A percentile compares a stretch with the other conserved stretches of the same genome.
phyloP scores from a whole-genome alignment of 2,113 vertebrate species.

The Cyprinodon brontotheroides region DNA sequence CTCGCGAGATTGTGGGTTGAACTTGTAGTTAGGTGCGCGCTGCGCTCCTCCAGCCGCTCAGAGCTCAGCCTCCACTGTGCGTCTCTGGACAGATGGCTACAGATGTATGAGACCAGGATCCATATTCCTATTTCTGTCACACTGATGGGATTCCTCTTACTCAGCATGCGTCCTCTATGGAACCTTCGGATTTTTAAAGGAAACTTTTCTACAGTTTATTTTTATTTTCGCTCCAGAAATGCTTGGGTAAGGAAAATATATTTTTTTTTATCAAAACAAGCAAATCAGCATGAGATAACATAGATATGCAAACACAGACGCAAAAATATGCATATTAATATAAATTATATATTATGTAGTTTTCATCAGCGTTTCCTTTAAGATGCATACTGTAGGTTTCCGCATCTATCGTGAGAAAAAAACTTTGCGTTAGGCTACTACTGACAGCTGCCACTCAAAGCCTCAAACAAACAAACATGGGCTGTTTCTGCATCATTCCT shows the following conservation, averaged over 20 bases:
- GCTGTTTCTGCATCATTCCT: constrained; percentile 29
- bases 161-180: constrained; percentile 27
- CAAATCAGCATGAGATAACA: too few species aligned
- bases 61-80: neutral
- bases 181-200: constrained; percentile 44
- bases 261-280: neutral
- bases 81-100: neutral
- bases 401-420: constrained; percentile 15
- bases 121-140: too few species aligned
- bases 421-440: constrained; percentile 9
- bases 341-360: too few species aligned
- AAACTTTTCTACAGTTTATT: constrained; percentile 10
- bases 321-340: too few species aligned
- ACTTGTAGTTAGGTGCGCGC: neutral
- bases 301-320: too few species aligned
- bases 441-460: neutral
- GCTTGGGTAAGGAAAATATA: constrained; percentile 35
- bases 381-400: neutral
- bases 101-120: neutral
- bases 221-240: neutral
- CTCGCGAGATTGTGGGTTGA: constrained; percentile 42
- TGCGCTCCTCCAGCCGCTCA: neutral
- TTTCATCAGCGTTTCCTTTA: neutral
- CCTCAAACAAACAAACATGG: constrained; percentile 27
- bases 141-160: constrained; percentile 48